Percentiles rank a stretch among this genome's conserved stretches.
These are phyloP conservation scores for Panorpa germanica DNA, from an alignment of 2,888 invertebrate species.

Conservation along the genomic window DNA sequence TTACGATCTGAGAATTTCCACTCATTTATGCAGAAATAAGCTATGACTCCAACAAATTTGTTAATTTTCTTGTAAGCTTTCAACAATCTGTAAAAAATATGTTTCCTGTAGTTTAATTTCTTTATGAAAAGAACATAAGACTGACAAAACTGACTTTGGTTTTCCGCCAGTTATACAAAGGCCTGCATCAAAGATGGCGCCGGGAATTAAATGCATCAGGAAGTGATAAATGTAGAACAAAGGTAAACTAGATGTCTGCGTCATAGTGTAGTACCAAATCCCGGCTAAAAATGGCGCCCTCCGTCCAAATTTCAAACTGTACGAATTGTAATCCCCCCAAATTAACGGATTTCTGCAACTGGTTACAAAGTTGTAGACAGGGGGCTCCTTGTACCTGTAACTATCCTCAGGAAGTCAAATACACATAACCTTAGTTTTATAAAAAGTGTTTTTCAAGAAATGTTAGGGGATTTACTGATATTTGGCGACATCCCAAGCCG, in stretches of 20 bases:
- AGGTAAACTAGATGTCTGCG: slow-evolving; percentile 26
- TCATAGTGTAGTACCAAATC: slow-evolving; percentile 44
- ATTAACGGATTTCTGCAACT: slow-evolving; percentile 58
- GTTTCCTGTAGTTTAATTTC: not conserved
- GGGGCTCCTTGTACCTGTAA: too few species aligned
- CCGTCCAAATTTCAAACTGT: slow-evolving; percentile 29
- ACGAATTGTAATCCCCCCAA: slow-evolving; percentile 49
- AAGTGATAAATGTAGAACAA: too few species aligned
- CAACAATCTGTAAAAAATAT: slow-evolving; percentile 34
- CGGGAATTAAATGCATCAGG: slow-evolving; percentile 48
- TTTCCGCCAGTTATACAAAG: slow-evolving; percentile 30
- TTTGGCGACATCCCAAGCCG: slow-evolving; percentile 25
- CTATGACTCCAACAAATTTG: slow-evolving; percentile 49
- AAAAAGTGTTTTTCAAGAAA: not conserved
- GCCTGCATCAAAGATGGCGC: slow-evolving; percentile 34
- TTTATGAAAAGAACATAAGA: too few species aligned
- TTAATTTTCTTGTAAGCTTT: slow-evolving; percentile 56
- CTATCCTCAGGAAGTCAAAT: too few species aligned
- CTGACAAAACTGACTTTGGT: slow-evolving; percentile 29
- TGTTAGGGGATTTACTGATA: slow-evolving; percentile 17
- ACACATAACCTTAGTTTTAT: too few species aligned
- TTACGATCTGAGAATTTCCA: too few species aligned
- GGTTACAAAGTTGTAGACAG: slow-evolving; percentile 75
- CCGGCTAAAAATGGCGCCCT: slow-evolving; percentile 39
- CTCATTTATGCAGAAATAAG: slow-evolving; percentile 51